These are phyloP conservation scores for Dryomyza anilis DNA, from an alignment of 2,888 invertebrate species.

Conservation along the genomic window DNA sequence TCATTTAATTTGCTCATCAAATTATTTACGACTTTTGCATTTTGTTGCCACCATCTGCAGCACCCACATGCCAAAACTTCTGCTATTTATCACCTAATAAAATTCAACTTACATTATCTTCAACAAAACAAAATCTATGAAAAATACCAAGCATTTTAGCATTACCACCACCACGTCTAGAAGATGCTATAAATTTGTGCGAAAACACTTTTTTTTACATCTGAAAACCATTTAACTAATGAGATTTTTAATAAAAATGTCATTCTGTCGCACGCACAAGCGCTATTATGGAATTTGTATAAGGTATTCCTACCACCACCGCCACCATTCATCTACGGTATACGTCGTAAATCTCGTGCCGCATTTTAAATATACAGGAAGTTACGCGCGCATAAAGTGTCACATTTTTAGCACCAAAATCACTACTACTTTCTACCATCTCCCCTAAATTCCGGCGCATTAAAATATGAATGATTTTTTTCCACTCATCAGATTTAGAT, in stretches of 20 bases:
- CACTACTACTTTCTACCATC: neutral
- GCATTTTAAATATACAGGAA: too few relatives aligned
- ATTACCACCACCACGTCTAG: neutral
- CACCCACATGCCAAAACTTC: neutral
- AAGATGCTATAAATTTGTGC: constrained; percentile 27
- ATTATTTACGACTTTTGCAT: constrained; percentile 1
- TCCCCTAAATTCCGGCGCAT: neutral
- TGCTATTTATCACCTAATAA: constrained; percentile 9
- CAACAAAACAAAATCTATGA: too few relatives aligned
- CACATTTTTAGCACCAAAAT: neutral
- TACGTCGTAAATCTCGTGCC: neutral
- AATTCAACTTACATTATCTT: neutral
- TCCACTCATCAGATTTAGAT: neutral
- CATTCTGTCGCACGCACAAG: too few relatives aligned
- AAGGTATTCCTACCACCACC: too few relatives aligned
- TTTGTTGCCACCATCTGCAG: neutral
- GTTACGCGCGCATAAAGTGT: neutral
- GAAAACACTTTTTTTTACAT: constrained; percentile 32
- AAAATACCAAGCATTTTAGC: too few relatives aligned
- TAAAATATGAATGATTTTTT: neutral
- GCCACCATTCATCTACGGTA: neutral
- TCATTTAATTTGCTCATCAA: constrained; percentile 10
- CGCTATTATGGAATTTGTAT: too few relatives aligned
- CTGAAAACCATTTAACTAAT: constrained; percentile 44
- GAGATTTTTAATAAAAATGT: constrained; percentile 39